Percentiles rank a stretch among this genome's conserved stretches.
Evolutionary conservation across 2,888 invertebrate genomes (phyloP).

Genomic region (Scaptomyza caliginosa): DNA sequence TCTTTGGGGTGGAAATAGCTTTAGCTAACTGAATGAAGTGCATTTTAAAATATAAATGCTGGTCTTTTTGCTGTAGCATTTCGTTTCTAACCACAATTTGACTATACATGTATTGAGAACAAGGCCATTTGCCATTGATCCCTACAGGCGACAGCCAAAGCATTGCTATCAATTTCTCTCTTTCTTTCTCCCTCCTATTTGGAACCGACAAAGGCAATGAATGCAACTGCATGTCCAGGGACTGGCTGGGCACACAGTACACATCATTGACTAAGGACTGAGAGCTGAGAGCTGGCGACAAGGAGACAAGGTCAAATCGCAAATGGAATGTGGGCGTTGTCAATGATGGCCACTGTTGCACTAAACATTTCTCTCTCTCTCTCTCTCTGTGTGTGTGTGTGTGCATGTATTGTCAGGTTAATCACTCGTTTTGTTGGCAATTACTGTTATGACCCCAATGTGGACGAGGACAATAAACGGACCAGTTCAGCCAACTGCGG

Average conservation of each 20-base stretch:
- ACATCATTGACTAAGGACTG: not conserved
- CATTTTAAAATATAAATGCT: not conserved
- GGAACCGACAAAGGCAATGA: not conserved
- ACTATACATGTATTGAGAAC: not conserved
- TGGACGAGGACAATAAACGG: conserved; percentile 51
- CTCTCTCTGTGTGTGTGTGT: not conserved
- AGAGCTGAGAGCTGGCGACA: not conserved
- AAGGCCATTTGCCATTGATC: not conserved
- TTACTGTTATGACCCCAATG: conserved; percentile 62
- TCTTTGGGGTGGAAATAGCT: no score
- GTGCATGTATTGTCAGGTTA: conserved; percentile 62
- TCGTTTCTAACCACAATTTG: not conserved
- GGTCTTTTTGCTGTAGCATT: not conserved
- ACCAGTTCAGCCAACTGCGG: conserved; percentile 29
- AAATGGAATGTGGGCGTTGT: conserved; percentile 40
- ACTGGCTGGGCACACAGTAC: not conserved
- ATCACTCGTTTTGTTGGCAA: conserved; percentile 81
- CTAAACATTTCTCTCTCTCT: conserved; percentile 15
- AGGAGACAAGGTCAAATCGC: conserved; percentile 57
- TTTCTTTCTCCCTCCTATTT: not conserved
- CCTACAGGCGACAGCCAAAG: not conserved
- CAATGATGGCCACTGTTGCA: conserved; percentile 11
- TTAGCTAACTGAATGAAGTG: no score
- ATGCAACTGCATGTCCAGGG: conserved; percentile 2
- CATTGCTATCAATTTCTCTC: not conserved